Percentiles rank a stretch among this genome's conserved stretches.
Evolutionary conservation across 2,888 invertebrate genomes (phyloP).

Genomic region (Metalampra italica): DNA sequence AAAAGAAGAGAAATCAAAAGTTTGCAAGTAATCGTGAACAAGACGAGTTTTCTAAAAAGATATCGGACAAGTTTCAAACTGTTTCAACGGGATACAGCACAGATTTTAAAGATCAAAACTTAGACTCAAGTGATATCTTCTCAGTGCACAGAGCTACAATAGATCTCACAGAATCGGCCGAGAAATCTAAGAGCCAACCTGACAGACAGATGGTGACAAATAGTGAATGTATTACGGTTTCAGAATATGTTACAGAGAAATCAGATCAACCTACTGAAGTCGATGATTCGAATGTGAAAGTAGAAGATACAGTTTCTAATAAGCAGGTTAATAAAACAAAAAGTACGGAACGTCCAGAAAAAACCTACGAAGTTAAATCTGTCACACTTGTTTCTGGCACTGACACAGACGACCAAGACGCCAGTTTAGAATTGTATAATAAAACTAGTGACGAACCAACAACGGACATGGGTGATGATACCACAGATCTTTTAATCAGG

Average conservation of each 20-base stretch:
- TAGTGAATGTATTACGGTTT: neutral
- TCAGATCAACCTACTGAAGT: neutral
- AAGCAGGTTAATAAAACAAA: neutral
- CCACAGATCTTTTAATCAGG: neutral
- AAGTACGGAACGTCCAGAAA: neutral
- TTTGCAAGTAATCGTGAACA: constrained; percentile 5
- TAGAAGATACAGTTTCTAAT: constrained; percentile 1
- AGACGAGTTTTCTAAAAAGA: constrained; percentile 41
- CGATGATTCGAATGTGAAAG: neutral
- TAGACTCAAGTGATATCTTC: constrained; percentile 24
- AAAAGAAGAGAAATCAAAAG: constrained; percentile 1
- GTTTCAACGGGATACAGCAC: constrained; percentile 53
- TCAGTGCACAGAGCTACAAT: constrained; percentile 44
- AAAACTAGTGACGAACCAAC: neutral
- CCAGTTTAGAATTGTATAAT: constrained; percentile 11
- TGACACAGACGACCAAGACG: constrained; percentile 23
- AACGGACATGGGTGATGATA: neutral
- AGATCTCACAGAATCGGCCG: constrained; percentile 34
- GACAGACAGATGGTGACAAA: constrained; percentile 9
- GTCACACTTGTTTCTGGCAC: constrained; percentile 15
- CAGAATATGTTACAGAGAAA: neutral
- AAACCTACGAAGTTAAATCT: neutral
- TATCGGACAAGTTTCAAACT: constrained; percentile 50
- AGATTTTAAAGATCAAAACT: constrained; percentile 21
- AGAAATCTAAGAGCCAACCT: constrained; percentile 20